Percentiles rank a stretch among this genome's conserved stretches.
Conservation (phyloP, 2,888 invertebrate genomes). For the Lomographa bimaculata region DNA sequence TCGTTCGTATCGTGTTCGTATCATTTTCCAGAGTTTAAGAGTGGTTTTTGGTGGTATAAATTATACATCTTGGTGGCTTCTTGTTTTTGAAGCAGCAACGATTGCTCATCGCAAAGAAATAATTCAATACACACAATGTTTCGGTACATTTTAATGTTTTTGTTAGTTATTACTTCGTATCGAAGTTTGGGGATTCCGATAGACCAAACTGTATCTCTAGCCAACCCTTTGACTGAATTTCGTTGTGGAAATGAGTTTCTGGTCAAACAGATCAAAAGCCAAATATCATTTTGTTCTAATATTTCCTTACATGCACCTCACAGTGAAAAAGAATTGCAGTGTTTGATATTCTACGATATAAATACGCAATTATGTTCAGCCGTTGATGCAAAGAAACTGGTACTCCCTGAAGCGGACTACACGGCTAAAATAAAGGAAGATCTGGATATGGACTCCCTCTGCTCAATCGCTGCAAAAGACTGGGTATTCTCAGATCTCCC, state of each 20-base stretch:
- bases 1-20: too few species aligned
- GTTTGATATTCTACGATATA: constrained; percentile 70
- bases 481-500: constrained; percentile 55
- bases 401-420: constrained; percentile 45
- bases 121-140: too few species aligned
- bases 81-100: too few species aligned
- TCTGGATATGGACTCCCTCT: constrained; percentile 51
- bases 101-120: too few species aligned
- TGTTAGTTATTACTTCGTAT: constrained; percentile 57
- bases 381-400: constrained; percentile 39
- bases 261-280: constrained; percentile 45
- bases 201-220: constrained; percentile 33
- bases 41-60: too few species aligned
- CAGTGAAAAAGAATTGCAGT: constrained; percentile 51
- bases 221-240: constrained; percentile 41
- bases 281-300: constrained; percentile 50
- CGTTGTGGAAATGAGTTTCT: constrained; percentile 58
- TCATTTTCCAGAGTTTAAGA: too few species aligned
- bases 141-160: constrained; percentile 51
- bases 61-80: too few species aligned
- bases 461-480: constrained; percentile 43
- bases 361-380: constrained; percentile 60
- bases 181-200: constrained; percentile 57
- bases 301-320: constrained; percentile 40
- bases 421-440: constrained; percentile 42